Conservation (phyloP, 2,113 vertebrate genomes). For the Tyrannus savana region DNA sequence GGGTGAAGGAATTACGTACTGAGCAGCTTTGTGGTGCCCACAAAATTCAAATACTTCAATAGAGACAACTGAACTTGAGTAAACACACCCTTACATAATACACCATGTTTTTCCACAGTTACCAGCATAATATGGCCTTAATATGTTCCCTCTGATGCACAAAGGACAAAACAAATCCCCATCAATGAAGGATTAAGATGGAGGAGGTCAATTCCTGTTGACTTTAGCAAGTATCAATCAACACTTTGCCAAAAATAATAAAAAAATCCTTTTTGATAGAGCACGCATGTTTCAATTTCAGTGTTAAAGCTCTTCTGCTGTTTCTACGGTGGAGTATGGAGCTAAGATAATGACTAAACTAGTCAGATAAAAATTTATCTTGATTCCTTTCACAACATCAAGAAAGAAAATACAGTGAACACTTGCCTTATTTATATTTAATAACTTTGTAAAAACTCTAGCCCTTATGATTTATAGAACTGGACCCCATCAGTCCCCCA, state of each 20-base stretch:
- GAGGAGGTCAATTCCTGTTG: conserved; percentile 49
- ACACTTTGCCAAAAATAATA: conserved; percentile 32
- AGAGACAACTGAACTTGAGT: neutral
- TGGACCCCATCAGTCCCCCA: neutral
- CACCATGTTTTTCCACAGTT: conserved; percentile 46
- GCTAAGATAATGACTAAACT: neutral
- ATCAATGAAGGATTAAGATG: conserved; percentile 66
- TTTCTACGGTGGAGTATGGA: neutral
- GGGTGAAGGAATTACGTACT: neutral
- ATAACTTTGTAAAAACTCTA: neutral
- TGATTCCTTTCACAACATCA: neutral
- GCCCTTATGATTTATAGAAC: neutral
- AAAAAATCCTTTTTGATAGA: neutral
- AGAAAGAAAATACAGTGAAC: neutral
- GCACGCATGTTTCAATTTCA: neutral
- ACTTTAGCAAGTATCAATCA: conserved; percentile 46
- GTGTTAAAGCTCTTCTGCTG: neutral
- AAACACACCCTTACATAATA: conserved; percentile 14
- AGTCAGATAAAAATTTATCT: neutral
- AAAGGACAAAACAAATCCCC: conserved; percentile 52
- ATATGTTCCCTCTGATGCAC: conserved; percentile 42
- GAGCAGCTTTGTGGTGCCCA: neutral
- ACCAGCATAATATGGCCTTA: conserved; percentile 57
- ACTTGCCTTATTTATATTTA: neutral
- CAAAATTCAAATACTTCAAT: neutral